These are phyloP conservation scores for Numida meleagris DNA, from an alignment of 2,113 vertebrate species.

Conservation along the genomic window DNA sequence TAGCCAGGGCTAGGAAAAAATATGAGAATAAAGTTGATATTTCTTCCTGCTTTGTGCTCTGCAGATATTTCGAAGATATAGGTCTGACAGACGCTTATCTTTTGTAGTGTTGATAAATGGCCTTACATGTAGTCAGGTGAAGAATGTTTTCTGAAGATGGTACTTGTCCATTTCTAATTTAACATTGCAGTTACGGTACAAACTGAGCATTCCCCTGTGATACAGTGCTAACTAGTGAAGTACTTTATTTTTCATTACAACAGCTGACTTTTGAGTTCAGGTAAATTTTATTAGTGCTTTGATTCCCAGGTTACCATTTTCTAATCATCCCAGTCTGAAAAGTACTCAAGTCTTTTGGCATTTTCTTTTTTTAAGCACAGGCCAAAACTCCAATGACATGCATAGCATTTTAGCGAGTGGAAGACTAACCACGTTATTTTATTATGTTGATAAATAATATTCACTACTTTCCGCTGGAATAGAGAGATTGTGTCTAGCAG, in stretches of 20 bases:
- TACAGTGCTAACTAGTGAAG: not conserved
- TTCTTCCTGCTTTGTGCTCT: not conserved
- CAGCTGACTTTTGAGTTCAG: not conserved
- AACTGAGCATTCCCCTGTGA: not conserved
- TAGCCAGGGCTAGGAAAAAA: not conserved
- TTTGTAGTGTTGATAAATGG: not conserved
- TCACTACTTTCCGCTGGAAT: not conserved
- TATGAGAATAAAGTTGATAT: not conserved
- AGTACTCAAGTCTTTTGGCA: not conserved
- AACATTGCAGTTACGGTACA: rapidly evolving
- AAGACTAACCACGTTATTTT: not conserved
- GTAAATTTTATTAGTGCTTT: not conserved
- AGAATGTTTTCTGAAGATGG: not conserved
- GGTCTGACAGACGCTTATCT: not conserved
- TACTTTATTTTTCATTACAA: not conserved
- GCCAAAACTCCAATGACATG: not conserved
- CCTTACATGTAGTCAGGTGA: not conserved
- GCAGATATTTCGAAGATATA: not conserved
- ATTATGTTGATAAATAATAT: not conserved
- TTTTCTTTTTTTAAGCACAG: not conserved
- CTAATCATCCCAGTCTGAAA: not conserved
- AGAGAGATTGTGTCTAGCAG: not conserved
- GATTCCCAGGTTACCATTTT: not conserved
- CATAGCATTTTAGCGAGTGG: not conserved
- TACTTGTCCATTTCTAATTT: not conserved